These are phyloP conservation scores for Megalurothrips usitatus DNA, from an alignment of 2,888 invertebrate genomes.

Conservation along the genomic window DNA sequence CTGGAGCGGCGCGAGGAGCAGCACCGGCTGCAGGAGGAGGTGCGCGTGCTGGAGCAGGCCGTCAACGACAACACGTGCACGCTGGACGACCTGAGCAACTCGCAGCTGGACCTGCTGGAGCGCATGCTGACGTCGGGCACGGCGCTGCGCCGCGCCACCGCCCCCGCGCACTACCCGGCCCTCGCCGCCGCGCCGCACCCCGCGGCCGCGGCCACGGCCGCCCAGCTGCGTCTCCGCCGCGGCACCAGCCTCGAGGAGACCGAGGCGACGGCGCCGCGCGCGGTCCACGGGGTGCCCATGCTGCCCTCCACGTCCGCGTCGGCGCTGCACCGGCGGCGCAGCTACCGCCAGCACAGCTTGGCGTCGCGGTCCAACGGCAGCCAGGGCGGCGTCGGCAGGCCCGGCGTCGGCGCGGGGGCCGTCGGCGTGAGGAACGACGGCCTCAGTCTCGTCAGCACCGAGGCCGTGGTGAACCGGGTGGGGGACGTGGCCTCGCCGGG, in stretches of 20 bases:
- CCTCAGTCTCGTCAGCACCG: background rate
- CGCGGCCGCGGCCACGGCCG: background rate
- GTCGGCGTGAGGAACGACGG: background rate
- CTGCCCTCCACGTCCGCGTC: constrained; percentile 10
- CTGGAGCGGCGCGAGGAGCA: constrained; percentile 44
- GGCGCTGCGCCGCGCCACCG: constrained; percentile 7
- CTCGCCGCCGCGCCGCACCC: background rate
- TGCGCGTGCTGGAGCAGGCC: constrained; percentile 32
- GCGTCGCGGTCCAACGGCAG: constrained; percentile 9
- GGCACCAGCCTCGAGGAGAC: constrained; percentile 1
- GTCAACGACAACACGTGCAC: constrained; percentile 24
- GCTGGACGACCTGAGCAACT: constrained; percentile 24
- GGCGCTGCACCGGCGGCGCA: background rate
- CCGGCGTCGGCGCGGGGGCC: background rate
- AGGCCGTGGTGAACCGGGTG: background rate
- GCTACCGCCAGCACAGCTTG: constrained; percentile 7
- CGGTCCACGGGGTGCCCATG: background rate
- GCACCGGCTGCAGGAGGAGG: constrained; percentile 32
- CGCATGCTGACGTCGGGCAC: constrained; percentile 8
- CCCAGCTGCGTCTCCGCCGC: background rate
- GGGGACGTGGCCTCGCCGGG: background rate
- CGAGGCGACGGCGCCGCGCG: background rate
- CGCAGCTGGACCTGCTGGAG: constrained; percentile 11
- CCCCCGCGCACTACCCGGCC: constrained; percentile 9
- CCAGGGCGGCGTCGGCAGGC: background rate